Evolutionary conservation across 2,797 vertebrate species (phyloP), one percentile per base, ranked within the genome.

Genomic region (Geotrypetes seraphini): DNA sequence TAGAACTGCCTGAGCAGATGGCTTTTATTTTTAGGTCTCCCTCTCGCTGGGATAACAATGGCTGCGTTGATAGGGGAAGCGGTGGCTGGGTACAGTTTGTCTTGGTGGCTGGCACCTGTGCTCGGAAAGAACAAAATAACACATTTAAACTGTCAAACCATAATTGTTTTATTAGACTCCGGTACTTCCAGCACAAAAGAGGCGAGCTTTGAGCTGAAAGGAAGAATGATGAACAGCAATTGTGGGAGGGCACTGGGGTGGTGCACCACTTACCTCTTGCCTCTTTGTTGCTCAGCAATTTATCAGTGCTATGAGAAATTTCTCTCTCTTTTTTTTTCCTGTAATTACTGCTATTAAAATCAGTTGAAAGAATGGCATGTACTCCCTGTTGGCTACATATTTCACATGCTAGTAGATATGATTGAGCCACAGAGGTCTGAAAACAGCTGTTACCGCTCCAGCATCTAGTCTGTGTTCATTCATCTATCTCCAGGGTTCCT

Each of bases 11-110:
- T 45, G 28, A 33, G 51, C 37, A 63, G 60, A 75, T 58, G 52
- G 57, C 61, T 73, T 81, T 79, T 77, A 75, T 75, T 82, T 79
- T 79, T 78, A 78, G 73, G 66, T 37, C 71, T 62, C 47, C 79
- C 50, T 69, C 59, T 36, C n/a, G 73, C 68, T 66, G 52, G 48
- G 59, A 66, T 73, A 70, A 71, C 66, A 77, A 64, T 69, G 70
- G 65, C 60, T 67, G 41, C 53, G 55, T 67, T 69, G 72, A 71
- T 75, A 64, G 47, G 36, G n/a, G 59, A 71, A 66, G 59, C 50
- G 50, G 50, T 66, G 53, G n/a, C n/a, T n/a, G 45, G n/a, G 31
- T 53, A 64, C 61, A 69, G 67, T 72, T 74, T 69, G 55, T 75
- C 78, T 70, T 61, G 30, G 69, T 36, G 57, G 46, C 64, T 78